phyloP scores from a whole-genome alignment of 2,797 vertebrate genomes.

The Anabas testudineus region DNA sequence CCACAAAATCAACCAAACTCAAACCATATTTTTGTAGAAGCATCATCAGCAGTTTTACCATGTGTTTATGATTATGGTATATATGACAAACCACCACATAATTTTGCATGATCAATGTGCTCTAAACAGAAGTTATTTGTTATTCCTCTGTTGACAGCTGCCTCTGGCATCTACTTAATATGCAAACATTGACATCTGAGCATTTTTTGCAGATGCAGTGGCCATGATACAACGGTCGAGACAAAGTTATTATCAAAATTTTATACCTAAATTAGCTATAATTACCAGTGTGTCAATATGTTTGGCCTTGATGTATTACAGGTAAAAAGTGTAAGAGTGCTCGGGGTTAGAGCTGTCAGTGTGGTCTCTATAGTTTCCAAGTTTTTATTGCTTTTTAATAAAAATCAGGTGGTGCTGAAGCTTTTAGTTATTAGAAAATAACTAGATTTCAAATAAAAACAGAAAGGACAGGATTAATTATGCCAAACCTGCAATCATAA shows the following conservation, averaged over 20 bases:
- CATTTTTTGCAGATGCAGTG: constrained; percentile 5
- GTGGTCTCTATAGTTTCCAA: neutral
- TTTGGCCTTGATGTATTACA: constrained; percentile 2
- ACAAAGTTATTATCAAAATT: constrained; percentile 13
- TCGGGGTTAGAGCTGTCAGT: neutral
- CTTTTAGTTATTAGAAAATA: neutral
- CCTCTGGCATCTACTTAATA: constrained; percentile 36
- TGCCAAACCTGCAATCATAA: constrained; percentile 13
- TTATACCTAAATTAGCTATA: constrained; percentile 6
- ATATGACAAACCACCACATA: constrained; percentile 8
- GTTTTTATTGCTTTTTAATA: constrained; percentile 3
- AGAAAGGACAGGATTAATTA: too few relatives aligned
- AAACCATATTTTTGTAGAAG: neutral
- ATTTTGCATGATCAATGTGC: constrained; percentile 23
- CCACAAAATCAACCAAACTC: neutral
- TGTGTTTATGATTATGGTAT: neutral
- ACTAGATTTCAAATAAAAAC: constrained; percentile 5
- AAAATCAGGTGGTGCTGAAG: neutral
- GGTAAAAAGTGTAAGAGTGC: neutral
- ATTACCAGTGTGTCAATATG: neutral
- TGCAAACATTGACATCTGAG: constrained; percentile 31
- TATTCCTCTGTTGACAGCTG: constrained; percentile 38
- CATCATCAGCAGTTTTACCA: neutral
- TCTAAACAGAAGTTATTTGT: constrained; percentile 14
- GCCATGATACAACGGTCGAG: constrained; percentile 11